Percentiles rank a stretch among this genome's conserved stretches.
phyloP scores from a whole-genome alignment of 1,140 invertebrate genomes.

The Pteromalus puparum region DNA sequence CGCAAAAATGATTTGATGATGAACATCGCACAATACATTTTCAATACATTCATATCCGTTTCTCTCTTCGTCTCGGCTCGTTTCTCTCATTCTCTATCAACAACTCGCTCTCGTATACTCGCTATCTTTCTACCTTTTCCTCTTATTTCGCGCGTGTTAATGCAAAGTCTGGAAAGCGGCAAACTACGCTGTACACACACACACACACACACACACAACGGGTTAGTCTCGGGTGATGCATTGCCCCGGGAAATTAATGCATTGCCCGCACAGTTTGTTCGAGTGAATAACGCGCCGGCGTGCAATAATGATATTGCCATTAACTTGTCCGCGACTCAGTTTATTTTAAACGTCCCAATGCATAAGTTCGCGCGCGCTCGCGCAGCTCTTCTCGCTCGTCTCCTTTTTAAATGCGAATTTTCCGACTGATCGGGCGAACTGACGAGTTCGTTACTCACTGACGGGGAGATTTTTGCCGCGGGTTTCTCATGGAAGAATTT shows the following conservation, averaged over 20 bases:
- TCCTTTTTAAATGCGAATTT: background rate
- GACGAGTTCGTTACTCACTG: background rate
- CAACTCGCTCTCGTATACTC: no score
- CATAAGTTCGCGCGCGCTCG: background rate
- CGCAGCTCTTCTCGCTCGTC: no score
- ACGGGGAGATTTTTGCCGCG: background rate
- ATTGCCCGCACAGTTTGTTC: slow-evolving; percentile 67
- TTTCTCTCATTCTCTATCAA: background rate
- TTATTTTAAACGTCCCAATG: slow-evolving; percentile 50
- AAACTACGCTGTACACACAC: slow-evolving; percentile 51
- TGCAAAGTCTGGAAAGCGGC: background rate
- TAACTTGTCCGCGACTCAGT: slow-evolving; percentile 65
- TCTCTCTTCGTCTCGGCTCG: background rate
- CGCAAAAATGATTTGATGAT: no score
- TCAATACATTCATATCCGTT: background rate
- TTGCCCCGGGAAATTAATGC: slow-evolving; percentile 69
- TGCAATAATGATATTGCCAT: slow-evolving; percentile 71
- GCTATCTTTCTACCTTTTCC: background rate
- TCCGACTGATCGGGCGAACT: background rate
- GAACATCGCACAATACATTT: background rate
- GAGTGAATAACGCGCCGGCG: slow-evolving; percentile 66
- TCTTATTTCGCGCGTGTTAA: background rate
- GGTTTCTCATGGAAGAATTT: no score
- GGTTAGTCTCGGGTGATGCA: slow-evolving; percentile 63
- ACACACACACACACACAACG: slow-evolving; percentile 24